These are phyloP conservation scores for Sebastes oblongus DNA, from an alignment of 2,797 vertebrate species.

Conservation along the genomic window DNA sequence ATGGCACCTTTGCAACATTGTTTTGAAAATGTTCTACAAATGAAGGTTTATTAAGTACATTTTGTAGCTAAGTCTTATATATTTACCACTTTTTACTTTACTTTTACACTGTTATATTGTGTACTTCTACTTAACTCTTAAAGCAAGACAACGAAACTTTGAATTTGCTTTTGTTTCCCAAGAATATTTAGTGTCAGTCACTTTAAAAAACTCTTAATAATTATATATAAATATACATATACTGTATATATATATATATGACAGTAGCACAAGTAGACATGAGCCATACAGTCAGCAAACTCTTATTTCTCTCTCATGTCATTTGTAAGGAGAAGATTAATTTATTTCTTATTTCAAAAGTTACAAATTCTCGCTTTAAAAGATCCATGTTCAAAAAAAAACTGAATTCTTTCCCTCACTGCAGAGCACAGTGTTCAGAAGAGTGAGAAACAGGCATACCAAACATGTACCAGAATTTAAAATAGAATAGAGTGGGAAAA, in stretches of 20 bases:
- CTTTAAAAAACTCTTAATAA: neutral
- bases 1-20: too few species aligned
- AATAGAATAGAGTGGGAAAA: constrained; percentile 21
- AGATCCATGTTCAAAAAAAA: neutral
- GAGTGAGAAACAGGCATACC: neutral
- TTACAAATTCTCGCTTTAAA: neutral
- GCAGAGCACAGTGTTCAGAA: neutral
- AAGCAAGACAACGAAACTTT: neutral
- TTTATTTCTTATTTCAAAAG: neutral
- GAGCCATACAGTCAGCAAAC: neutral
- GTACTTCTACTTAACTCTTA: neutral
- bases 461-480: constrained; percentile 13
- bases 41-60: too few species aligned
- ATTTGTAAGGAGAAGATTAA: too few species aligned
- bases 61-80: too few species aligned
- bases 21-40: too few species aligned
- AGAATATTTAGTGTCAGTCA: neutral
- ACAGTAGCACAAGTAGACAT: neutral
- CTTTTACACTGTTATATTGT: neutral
- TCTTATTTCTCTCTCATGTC: neutral
- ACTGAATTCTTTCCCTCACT: neutral
- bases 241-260: too few species aligned
- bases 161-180: neutral
- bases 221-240: neutral
- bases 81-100: too few species aligned